These are phyloP conservation scores for Hypolimnas misippus DNA, from an alignment of 2,888 invertebrate species.

Conservation along the genomic window DNA sequence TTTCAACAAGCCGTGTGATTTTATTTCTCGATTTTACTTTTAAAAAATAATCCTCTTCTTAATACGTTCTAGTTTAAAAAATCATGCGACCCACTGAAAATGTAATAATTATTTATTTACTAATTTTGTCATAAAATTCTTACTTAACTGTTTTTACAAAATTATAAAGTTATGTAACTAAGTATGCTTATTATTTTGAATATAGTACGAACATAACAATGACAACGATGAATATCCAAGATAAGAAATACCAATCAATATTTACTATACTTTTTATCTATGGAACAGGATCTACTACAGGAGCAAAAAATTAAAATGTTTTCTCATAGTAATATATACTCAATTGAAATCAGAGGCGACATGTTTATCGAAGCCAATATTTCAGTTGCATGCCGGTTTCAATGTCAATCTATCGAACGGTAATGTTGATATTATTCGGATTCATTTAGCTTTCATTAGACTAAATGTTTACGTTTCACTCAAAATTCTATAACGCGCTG, in stretches of 20 bases:
- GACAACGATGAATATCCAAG: background rate
- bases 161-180: no score
- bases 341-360: constrained; percentile 49
- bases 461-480: constrained; percentile 60
- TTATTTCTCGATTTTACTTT: background rate
- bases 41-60: no score
- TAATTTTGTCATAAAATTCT: no score
- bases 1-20: background rate
- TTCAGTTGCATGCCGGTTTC: constrained; percentile 55
- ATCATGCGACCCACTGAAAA: no score
- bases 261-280: background rate
- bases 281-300: constrained; percentile 13
- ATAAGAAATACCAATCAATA: background rate
- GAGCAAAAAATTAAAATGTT: constrained; percentile 16
- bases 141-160: no score
- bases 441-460: constrained; percentile 55
- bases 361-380: constrained; percentile 62
- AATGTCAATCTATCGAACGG: constrained; percentile 60
- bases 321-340: constrained; percentile 13
- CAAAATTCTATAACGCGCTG: constrained; percentile 42
- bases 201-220: no score
- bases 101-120: no score
- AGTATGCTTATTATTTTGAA: no score
- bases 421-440: constrained; percentile 49
- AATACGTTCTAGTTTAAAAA: no score